Evolutionary conservation across 2,113 vertebrate genomes (phyloP).

Genomic region (Planiliza haematocheilus): DNA sequence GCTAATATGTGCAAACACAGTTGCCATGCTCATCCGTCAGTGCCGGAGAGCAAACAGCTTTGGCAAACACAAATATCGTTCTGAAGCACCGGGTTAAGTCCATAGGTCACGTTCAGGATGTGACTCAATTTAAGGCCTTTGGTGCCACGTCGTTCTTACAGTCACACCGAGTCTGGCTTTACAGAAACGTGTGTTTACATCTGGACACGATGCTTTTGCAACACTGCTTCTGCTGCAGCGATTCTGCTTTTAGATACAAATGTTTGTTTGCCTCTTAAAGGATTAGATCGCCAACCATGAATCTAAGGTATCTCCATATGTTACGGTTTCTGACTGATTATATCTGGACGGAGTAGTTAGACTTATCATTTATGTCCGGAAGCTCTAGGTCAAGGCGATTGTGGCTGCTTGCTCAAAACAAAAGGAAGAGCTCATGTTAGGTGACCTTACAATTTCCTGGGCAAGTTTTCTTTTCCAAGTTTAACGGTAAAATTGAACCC

Average conservation of each 20-base stretch:
- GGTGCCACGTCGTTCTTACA: constrained; percentile 14
- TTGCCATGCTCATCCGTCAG: constrained; percentile 54
- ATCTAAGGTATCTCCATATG: too few relatives aligned
- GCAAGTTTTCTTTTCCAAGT: neutral
- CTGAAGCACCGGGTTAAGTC: constrained; percentile 46
- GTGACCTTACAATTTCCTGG: neutral
- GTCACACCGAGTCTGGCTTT: too few relatives aligned
- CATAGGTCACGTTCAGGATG: constrained; percentile 56
- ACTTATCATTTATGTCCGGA: neutral
- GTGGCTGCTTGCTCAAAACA: too few relatives aligned
- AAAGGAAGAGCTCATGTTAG: neutral
- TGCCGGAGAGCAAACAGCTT: constrained; percentile 58
- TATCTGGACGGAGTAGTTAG: neutral
- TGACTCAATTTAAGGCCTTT: constrained; percentile 44
- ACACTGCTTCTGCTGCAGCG: neutral
- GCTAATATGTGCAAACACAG: constrained; percentile 66
- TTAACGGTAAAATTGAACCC: too few relatives aligned
- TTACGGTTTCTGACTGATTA: constrained; percentile 10
- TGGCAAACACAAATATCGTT: constrained; percentile 65
- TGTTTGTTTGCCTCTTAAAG: neutral
- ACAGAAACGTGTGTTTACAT: too few relatives aligned
- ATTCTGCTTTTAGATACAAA: neutral
- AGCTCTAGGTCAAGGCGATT: neutral
- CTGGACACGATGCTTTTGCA: neutral
- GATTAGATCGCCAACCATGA: too few relatives aligned